Percentiles rank a stretch among this genome's conserved stretches.
These are phyloP conservation scores for Dromaius novaehollandiae DNA, from an alignment of 2,113 vertebrate genomes.

Conservation along the genomic window DNA sequence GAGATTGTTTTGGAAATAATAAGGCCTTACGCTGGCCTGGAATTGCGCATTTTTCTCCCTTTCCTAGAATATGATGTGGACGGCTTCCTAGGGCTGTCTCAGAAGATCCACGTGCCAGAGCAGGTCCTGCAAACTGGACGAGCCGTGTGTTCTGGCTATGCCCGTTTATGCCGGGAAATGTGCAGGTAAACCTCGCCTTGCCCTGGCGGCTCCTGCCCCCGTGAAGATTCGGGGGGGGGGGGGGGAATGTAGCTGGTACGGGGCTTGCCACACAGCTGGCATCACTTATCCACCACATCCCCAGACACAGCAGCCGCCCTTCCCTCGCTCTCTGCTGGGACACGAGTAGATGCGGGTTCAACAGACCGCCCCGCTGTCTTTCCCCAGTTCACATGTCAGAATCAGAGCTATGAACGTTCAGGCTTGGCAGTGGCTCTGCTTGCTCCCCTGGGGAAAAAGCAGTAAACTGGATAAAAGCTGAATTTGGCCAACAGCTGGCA, in stretches of 20 bases:
- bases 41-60: not conserved
- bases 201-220: not conserved
- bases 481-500: not conserved
- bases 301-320: not conserved
- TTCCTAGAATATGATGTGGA: constrained; percentile 76
- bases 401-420: not conserved
- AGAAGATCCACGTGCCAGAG: constrained; percentile 76
- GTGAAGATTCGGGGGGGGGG: not conserved
- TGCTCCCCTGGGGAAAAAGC: not conserved
- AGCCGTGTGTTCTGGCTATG: constrained; percentile 82
- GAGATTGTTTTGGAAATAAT: not conserved
- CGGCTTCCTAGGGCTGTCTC: constrained; percentile 75
- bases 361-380: not conserved
- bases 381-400: not conserved
- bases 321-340: not conserved
- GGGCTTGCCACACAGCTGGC: not conserved
- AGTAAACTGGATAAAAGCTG: not conserved
- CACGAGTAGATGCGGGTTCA: not conserved
- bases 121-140: constrained; percentile 76
- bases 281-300: accelerated
- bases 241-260: accelerated
- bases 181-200: constrained; percentile 74
- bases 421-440: not conserved
- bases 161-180: constrained; percentile 79
- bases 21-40: not conserved